Conservation (phyloP, 2,888 invertebrate species). For the Chrysolina oricalcia region DNA sequence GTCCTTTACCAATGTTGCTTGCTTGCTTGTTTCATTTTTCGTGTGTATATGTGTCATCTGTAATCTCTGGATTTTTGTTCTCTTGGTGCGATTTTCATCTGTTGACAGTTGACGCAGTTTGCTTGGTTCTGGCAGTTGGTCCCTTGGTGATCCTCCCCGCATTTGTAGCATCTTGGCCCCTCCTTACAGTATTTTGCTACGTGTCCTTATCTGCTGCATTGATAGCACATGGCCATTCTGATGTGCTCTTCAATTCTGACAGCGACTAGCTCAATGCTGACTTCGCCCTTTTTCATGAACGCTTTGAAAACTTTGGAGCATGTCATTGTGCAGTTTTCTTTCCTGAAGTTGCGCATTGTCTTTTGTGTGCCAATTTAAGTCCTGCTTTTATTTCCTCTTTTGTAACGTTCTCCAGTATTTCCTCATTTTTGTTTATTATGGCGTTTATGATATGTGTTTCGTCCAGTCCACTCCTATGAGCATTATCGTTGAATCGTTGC, state of each 20-base stretch:
- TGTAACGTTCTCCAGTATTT: not conserved
- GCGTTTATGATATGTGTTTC: not conserved
- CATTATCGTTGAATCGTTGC: not conserved
- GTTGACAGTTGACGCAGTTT: conserved; percentile 5
- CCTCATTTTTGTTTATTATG: not conserved
- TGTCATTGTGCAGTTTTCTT: not conserved
- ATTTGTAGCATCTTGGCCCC: not conserved
- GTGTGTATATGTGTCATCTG: no score
- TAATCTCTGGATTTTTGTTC: conserved; percentile 1
- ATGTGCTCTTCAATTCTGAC: not conserved
- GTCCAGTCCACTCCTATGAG: not conserved
- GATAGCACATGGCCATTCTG: not conserved
- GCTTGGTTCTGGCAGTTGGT: not conserved
- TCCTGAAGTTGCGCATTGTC: not conserved
- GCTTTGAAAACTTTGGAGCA: not conserved
- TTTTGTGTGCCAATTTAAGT: not conserved
- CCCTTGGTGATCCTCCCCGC: not conserved
- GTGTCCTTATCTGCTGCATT: not conserved
- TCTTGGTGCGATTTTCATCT: not conserved
- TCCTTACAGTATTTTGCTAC: conserved; percentile 3
- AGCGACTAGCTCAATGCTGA: not conserved
- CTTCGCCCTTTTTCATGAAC: not conserved
- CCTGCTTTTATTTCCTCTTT: not conserved
- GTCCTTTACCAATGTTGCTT: no score
- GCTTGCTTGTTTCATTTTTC: no score